These are phyloP conservation scores for Gouania willdenowi DNA, from an alignment of 2,797 vertebrate species.

Conservation along the genomic window DNA sequence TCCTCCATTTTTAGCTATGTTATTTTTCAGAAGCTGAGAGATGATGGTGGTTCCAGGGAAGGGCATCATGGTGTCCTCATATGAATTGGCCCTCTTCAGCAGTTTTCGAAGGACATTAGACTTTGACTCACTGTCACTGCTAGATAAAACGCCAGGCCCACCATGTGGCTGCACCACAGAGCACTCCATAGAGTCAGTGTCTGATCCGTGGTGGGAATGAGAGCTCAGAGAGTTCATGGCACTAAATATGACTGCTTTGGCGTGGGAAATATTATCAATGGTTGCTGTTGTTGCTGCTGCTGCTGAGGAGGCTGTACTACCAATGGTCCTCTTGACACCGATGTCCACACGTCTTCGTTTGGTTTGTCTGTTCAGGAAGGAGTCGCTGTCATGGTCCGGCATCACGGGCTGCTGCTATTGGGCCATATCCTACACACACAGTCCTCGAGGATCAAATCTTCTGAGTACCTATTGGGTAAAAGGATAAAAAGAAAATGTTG, in stretches of 20 bases:
- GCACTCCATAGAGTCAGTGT: constrained; percentile 95
- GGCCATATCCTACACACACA: constrained; percentile 96
- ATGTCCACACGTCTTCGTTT: constrained; percentile 99
- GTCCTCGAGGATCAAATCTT: constrained; percentile 91
- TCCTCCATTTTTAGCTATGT: constrained; percentile 96
- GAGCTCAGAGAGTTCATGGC: constrained; percentile 91
- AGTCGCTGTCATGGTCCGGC: constrained; percentile 99
- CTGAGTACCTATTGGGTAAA: constrained; percentile 79
- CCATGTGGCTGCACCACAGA: constrained; percentile 94
- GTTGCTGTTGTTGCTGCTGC: constrained; percentile 74
- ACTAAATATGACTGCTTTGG: constrained; percentile 87
- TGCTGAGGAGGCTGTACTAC: constrained; percentile 86
- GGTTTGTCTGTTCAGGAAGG: constrained; percentile 99
- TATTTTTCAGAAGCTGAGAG: constrained; percentile 99
- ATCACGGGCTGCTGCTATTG: constrained; percentile 97
- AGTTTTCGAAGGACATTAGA: constrained; percentile 99
- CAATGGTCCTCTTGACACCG: constrained; percentile 98
- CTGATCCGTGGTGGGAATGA: constrained; percentile 86
- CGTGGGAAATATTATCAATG: constrained; percentile 89
- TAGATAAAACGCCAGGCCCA: constrained; percentile 74
- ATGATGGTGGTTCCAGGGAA: constrained; percentile 98
- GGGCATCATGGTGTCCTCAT: constrained; percentile 98
- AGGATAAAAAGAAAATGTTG: constrained; percentile 65
- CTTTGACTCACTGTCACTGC: constrained; percentile 76
- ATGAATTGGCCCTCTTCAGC: constrained; percentile 98